Base-by-base conservation (phyloP, 2,888 invertebrate genomes). In the Iselma pallidipennis region DNA sequence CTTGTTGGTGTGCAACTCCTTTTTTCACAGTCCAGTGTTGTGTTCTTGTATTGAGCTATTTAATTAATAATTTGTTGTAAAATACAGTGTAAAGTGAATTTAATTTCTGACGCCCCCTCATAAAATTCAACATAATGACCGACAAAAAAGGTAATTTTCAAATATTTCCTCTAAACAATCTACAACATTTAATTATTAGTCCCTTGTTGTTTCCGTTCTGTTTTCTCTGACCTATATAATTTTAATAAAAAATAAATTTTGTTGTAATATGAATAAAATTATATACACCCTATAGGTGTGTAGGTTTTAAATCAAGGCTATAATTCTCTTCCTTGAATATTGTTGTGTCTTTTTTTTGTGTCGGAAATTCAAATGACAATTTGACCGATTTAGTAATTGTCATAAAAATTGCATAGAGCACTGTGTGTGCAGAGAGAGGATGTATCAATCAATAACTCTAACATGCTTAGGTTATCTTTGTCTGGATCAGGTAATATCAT, bases 391-490 rank as follows among this genome's bases (percentile, higher is more conserved):
- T 49, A 19, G 26, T 57, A 65, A 67, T 50, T 55, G 50, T 53
- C 56, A 66, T 67, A 59, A 70, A 74, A 76, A 76, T 76, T 77
- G 76, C 76, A 77, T 79, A 78, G 78, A 75, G 70, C 9, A 19
- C 66, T 71, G 74, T 78, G 79, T n/a, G n/a, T n/a, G n/a, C 80
- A n/a, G 2, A 19, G 37, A 37, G 42, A 80, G 80, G 80, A 80
- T 78, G 78, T 79, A 76, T 74, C 72, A 80, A 80, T 81, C 80
- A 80, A 81, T 80, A 42, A 81, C 78, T n/a, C n/a, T 75, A 73
- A 75, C 75, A 42, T 4, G 76, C 72, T 76, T 74, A 74, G 75
- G 77, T 76, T 75, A 73, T 79, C 79, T 79, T 76, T 80, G 70
- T 81, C 79, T 76, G 68, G 71, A 73, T 67, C 74, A 75, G 72